phyloP scores from a whole-genome alignment of 2,113 vertebrate genomes.

The Dromas ardeola region DNA sequence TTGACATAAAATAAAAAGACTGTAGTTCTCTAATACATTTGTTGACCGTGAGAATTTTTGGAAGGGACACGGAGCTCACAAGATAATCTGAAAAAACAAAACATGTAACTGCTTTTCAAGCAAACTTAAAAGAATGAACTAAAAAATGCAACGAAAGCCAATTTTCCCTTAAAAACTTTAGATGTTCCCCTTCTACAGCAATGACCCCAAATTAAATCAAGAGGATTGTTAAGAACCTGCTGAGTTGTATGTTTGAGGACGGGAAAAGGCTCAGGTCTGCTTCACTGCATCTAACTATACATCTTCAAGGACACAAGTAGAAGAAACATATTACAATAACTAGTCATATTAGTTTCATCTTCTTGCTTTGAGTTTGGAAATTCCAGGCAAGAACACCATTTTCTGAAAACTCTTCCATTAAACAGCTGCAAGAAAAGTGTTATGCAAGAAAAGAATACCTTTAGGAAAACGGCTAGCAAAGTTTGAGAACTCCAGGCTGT shows the following conservation, averaged over 20 bases:
- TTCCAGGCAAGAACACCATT: background rate
- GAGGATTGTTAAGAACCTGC: background rate
- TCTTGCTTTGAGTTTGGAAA: background rate
- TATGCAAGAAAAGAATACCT: background rate
- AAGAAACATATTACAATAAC: background rate
- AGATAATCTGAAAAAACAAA: background rate
- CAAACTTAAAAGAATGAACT: background rate
- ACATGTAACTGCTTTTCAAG: background rate
- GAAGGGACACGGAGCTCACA: background rate
- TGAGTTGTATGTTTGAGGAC: background rate
- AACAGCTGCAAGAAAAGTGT: background rate
- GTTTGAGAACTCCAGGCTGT: background rate
- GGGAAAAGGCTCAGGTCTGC: background rate
- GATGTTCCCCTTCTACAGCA: background rate
- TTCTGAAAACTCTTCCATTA: background rate
- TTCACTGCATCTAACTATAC: background rate
- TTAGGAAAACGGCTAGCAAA: background rate
- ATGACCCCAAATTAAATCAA: background rate
- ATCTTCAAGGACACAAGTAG: background rate
- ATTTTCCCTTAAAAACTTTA: background rate
- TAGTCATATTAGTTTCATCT: background rate
- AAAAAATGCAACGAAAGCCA: background rate
- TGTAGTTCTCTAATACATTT: background rate
- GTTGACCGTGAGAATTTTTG: background rate
- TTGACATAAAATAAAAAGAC: background rate